Evolutionary conservation across 2,888 invertebrate genomes (phyloP).

Genomic region (Anthoptus insignis): DNA sequence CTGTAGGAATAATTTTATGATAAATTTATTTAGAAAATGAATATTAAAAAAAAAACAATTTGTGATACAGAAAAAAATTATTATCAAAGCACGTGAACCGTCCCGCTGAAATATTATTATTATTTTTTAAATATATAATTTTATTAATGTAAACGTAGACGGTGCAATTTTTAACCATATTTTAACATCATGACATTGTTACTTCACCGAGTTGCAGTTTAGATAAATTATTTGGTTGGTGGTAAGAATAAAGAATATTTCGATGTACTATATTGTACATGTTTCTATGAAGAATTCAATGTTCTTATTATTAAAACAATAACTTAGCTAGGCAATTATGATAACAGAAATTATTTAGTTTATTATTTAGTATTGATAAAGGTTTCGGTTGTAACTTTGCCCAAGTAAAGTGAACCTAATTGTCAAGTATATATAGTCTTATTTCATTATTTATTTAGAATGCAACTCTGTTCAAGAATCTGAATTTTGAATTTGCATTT

Average conservation of each 20-base stretch:
- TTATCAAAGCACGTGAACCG: conserved; percentile 68
- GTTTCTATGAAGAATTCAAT: no score
- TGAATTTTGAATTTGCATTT: conserved; percentile 71
- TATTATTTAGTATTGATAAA: neutral
- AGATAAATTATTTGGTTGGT: conserved; percentile 38
- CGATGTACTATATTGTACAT: no score
- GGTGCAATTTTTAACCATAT: conserved; percentile 45
- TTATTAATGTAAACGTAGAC: conserved; percentile 34
- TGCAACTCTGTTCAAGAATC: conserved; percentile 43
- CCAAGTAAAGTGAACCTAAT: conserved; percentile 5
- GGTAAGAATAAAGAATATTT: neutral
- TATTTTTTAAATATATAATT: conserved; percentile 38
- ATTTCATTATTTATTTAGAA: conserved; percentile 45
- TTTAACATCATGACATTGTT: conserved; percentile 51
- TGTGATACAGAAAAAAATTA: conserved; percentile 63
- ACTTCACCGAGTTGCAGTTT: conserved; percentile 51
- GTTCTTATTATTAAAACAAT: neutral
- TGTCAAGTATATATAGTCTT: conserved; percentile 7
- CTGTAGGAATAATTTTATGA: conserved; percentile 67
- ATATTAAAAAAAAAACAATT: conserved; percentile 64
- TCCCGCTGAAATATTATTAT: conserved; percentile 56
- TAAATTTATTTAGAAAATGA: conserved; percentile 56
- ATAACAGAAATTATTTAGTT: no score
- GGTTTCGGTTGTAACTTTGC: neutral
- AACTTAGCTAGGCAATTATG: no score